These are phyloP conservation scores for Falco concolor DNA, from an alignment of 2,797 vertebrate species.

Conservation along the genomic window DNA sequence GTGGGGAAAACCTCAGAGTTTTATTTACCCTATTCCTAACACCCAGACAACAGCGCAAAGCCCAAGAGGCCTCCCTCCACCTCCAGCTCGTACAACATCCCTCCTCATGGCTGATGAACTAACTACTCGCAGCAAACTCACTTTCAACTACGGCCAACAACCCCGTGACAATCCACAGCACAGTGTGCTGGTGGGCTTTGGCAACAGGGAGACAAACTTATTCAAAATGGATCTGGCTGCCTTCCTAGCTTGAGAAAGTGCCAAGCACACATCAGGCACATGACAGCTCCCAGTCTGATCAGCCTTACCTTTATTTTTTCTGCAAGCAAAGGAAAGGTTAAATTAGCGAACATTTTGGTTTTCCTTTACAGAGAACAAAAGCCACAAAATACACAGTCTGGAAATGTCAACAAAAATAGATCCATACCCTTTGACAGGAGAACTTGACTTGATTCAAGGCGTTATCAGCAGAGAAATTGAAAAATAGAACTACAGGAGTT, in stretches of 20 bases:
- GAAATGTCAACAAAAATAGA: neutral
- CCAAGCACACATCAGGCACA: neutral
- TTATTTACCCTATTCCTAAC: neutral
- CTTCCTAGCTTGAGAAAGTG: neutral
- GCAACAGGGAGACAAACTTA: neutral
- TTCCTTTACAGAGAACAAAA: neutral
- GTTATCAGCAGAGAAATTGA: neutral
- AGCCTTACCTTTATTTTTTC: neutral
- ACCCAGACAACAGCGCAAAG: neutral
- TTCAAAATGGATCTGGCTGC: neutral
- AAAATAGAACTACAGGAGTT: neutral
- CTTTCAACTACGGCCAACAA: neutral
- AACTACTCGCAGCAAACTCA: neutral
- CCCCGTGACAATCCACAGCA: neutral
- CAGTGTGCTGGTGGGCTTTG: neutral
- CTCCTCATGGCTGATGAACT: accelerated
- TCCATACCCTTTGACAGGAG: neutral
- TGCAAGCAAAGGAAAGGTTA: neutral
- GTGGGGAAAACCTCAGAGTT: neutral
- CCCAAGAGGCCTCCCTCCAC: neutral
- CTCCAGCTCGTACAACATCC: neutral
- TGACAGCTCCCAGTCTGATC: neutral
- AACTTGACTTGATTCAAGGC: neutral
- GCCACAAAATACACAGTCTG: neutral
- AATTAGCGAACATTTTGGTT: neutral